Evolutionary conservation across 2,888 invertebrate species (phyloP), one percentile per base, ranked within the genome.

Genomic region (Steinernema scapterisci): DNA sequence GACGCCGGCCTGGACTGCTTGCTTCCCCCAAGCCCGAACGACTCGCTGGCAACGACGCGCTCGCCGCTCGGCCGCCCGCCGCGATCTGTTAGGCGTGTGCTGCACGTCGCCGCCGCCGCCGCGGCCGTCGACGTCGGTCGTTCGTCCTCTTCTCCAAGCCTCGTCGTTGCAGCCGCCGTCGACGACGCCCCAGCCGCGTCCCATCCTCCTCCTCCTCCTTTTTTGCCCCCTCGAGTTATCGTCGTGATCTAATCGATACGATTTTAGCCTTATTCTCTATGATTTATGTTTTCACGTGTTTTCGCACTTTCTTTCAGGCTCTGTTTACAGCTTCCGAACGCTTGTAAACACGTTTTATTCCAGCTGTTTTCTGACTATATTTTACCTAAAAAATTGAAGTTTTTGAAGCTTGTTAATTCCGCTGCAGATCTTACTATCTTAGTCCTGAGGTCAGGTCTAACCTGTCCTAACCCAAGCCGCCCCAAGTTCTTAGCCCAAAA

Each of bases 191-290:
- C 38, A 38, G 38, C 63, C 63, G 63, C 63, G 63, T 63, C 63
- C 63, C 63, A 63, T 63, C 63, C 63, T 31, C 63, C 52, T 52
- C 52, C 52, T 52, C 52, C 52, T 52, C 52, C 63, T 63, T 63
- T 63, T 63, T 63, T 63, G 63, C 63, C 31, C 38, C 38, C 9
- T 9, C 13, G 63, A 63, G 16, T 31, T 25, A 11, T n/a, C 31
- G n/a, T n/a, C n/a, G 16, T 63, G 63, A 63, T 63, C 63, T 63
- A 63, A 63, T 63, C 63, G 63, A 63, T 63, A 63, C 63, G 19
- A 48, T 48, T 38, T 38, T 38, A 38, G 19, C 48, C 48, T 16
- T 7, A 19, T 13, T n/a, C 7, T 9, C 19, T 16, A 63, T 21
- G 31, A 6, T 63, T 16, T 63, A 1, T 63, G 6, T 38, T 27